phyloP scores from a whole-genome alignment of 64 coral and sea anemone species.

The Montipora efflorescens region DNA sequence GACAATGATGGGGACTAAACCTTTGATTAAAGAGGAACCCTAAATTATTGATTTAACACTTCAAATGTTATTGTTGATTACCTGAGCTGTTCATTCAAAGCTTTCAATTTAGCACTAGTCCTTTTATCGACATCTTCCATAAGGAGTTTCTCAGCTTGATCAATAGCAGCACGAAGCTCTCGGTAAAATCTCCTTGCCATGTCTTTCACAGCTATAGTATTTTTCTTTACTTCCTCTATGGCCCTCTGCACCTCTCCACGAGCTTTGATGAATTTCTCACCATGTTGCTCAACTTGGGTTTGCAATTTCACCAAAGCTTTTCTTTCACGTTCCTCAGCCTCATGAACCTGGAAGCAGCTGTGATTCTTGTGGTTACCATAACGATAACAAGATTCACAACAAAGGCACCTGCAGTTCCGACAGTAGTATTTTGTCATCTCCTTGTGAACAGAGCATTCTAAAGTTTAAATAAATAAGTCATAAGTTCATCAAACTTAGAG shows the following conservation, averaged over 20 bases:
- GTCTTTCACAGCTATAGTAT: constrained; percentile 81
- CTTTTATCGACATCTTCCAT: constrained; percentile 89
- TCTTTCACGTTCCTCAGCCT: constrained; percentile 89
- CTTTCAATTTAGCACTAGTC: constrained; percentile 77
- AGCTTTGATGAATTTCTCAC: constrained; percentile 85
- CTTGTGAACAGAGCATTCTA: constrained; percentile 87
- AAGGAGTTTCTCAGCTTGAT: constrained; percentile 88
- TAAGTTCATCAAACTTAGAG: not conserved
- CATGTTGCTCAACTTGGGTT: constrained; percentile 84
- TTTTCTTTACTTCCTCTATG: constrained; percentile 91
- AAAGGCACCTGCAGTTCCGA: constrained; percentile 78
- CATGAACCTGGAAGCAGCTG: constrained; percentile 90
- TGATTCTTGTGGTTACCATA: constrained; percentile 87
- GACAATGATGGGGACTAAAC: too few species aligned
- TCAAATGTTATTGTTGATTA: constrained; percentile 10
- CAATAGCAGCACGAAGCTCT: constrained; percentile 83
- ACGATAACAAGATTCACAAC: constrained; percentile 80
- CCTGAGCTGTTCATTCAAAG: constrained; percentile 97
- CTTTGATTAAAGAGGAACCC: too few species aligned
- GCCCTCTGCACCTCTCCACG: constrained; percentile 89
- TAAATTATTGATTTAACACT: too few species aligned
- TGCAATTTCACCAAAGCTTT: constrained; percentile 69
- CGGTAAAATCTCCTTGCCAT: constrained; percentile 83
- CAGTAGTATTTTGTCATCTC: constrained; percentile 93
- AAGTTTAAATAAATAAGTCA: not conserved